phyloP scores from a whole-genome alignment of 2,888 invertebrate species.

The Rhagophthalmus giganteus region DNA sequence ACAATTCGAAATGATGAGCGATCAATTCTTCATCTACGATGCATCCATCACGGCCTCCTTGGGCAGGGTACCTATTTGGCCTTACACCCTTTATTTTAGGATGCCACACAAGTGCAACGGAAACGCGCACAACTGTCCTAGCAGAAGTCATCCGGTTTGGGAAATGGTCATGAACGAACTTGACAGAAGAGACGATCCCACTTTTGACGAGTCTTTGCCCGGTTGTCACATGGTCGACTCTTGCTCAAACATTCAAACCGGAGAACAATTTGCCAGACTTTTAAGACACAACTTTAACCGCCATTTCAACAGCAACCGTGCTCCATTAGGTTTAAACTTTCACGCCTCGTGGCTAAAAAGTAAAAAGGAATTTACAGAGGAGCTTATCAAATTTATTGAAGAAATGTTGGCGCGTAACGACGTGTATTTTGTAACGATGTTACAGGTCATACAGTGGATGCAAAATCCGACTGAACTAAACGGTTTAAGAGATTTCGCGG shows the following conservation, averaged over 20 bases:
- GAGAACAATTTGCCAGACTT: slow-evolving; percentile 87
- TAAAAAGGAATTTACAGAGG: slow-evolving; percentile 90
- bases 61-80: slow-evolving; percentile 91
- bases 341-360: slow-evolving; percentile 95
- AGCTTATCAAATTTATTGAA: slow-evolving; percentile 89
- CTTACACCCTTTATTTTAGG: slow-evolving; percentile 94
- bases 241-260: slow-evolving; percentile 88
- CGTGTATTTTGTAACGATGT: slow-evolving; percentile 90
- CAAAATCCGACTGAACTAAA: slow-evolving; percentile 89
- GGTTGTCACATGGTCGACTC: slow-evolving; percentile 95
- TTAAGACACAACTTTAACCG: slow-evolving; percentile 93
- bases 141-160: slow-evolving; percentile 90
- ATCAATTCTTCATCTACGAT: slow-evolving; percentile 93
- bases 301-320: slow-evolving; percentile 90
- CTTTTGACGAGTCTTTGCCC: slow-evolving; percentile 89
- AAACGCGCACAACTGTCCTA: slow-evolving; percentile 91
- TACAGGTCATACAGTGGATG: slow-evolving; percentile 93
- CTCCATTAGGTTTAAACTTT: slow-evolving; percentile 90
- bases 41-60: slow-evolving; percentile 91
- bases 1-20: slow-evolving; percentile 96
- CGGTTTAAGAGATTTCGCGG: slow-evolving; percentile 85
- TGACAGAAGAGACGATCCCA: slow-evolving; percentile 90
- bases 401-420: slow-evolving; percentile 88
- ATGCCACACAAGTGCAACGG: slow-evolving; percentile 96
- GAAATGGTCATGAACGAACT: slow-evolving; percentile 96